A percentile compares a stretch with the other conserved stretches of the same genome.
These are phyloP conservation scores for Gandaritis pyraliata DNA, from an alignment of 2,888 invertebrate genomes.

Conservation along the genomic window DNA sequence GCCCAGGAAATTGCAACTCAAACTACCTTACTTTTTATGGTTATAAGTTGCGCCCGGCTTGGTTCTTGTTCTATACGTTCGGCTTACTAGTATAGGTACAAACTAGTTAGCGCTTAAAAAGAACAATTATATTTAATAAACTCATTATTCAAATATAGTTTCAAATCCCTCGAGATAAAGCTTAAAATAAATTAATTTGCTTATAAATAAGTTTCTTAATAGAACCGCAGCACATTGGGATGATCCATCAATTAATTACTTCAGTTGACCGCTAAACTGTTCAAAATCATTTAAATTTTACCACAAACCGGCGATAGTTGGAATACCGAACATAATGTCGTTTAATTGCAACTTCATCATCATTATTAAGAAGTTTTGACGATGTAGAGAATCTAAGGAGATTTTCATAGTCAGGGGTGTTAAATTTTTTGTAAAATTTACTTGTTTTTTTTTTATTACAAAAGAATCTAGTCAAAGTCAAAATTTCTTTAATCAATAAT, in stretches of 20 bases:
- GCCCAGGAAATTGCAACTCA: conserved; percentile 20
- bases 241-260: conserved; percentile 42
- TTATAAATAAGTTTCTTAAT: conserved; percentile 19
- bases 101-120: no score
- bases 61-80: background rate
- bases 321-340: background rate
- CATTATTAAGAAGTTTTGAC: background rate
- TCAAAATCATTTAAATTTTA: conserved; percentile 31
- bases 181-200: conserved; percentile 10
- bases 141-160: background rate
- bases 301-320: conserved; percentile 6
- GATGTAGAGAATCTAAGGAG: no score
- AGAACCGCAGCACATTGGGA: conserved; percentile 29
- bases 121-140: no score
- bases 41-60: background rate
- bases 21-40: background rate
- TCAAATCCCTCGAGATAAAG: conserved; percentile 1
- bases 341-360: background rate
- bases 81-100: no score
- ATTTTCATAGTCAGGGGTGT: no score
- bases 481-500: no score
- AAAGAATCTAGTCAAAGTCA: no score
- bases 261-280: conserved; percentile 37
- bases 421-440: no score
- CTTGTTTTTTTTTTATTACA: no score